Conservation (phyloP, 1,140 invertebrate genomes). For the Drosophila ananassae region DNA sequence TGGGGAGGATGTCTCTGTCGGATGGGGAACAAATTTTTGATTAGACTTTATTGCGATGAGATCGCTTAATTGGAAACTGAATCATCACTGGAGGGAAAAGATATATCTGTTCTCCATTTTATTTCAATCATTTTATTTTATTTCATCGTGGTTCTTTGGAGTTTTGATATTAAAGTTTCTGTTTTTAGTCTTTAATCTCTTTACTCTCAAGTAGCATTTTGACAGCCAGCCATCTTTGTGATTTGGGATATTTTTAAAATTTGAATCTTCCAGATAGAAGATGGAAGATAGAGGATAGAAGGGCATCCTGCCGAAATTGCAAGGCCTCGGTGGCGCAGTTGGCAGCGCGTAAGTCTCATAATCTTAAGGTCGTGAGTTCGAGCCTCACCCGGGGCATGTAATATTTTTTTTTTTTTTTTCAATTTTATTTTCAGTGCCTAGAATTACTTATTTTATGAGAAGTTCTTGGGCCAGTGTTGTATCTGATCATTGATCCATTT, state of each 20-base stretch:
- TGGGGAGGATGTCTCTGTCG: background rate
- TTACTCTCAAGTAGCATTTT: background rate
- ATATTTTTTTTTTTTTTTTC: constrained; percentile 84
- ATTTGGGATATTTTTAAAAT: too few species aligned
- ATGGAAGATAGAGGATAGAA: too few species aligned
- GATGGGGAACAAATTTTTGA: constrained; percentile 21
- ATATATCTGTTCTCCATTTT: too few species aligned
- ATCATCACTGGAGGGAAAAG: too few species aligned
- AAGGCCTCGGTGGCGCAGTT: constrained; percentile 94
- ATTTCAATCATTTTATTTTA: too few species aligned
- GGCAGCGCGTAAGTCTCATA: constrained; percentile 98
- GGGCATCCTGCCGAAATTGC: background rate
- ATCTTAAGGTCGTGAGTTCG: constrained; percentile 98
- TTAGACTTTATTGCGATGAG: constrained; percentile 48
- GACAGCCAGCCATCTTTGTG: background rate
- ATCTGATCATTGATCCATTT: too few species aligned
- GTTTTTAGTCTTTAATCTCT: background rate
- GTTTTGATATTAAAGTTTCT: background rate
- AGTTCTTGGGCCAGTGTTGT: too few species aligned
- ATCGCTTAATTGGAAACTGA: constrained; percentile 11
- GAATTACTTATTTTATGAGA: background rate
- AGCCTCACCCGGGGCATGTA: constrained; percentile 95
- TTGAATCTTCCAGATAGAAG: too few species aligned
- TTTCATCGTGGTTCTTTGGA: background rate
- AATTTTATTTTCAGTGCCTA: background rate